Conservation (phyloP, 2,113 vertebrate species). For the Perca fluviatilis region DNA sequence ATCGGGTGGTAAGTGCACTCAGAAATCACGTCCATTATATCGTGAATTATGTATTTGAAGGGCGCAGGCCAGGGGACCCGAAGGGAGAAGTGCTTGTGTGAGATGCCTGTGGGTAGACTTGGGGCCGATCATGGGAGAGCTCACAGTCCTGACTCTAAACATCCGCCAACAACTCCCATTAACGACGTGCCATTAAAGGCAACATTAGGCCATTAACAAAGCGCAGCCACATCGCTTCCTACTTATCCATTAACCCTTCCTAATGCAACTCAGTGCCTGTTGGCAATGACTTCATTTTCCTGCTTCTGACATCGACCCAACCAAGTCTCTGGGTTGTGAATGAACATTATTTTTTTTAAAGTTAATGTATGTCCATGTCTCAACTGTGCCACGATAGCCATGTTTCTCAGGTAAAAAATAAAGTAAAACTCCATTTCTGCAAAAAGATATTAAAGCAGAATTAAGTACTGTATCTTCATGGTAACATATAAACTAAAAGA, state of each 20-base stretch:
- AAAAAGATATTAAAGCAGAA: slow-evolving; percentile 18
- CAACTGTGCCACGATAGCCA: slow-evolving; percentile 2
- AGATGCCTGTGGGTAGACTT: slow-evolving; percentile 59
- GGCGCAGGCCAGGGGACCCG: slow-evolving; percentile 41
- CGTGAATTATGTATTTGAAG: slow-evolving; percentile 86
- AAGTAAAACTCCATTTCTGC: not conserved
- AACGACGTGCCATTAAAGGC: slow-evolving; percentile 80
- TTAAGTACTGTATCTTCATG: not conserved
- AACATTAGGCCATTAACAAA: slow-evolving; percentile 82
- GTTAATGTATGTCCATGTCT: slow-evolving; percentile 32
- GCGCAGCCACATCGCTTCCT: slow-evolving; percentile 61
- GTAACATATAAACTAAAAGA: not conserved
- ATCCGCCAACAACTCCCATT: slow-evolving; percentile 66
- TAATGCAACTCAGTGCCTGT: slow-evolving; percentile 65
- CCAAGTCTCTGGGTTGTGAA: slow-evolving; percentile 31
- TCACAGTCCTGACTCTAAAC: slow-evolving; percentile 57
- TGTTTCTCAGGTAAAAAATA: slow-evolving; percentile 22
- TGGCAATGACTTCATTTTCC: slow-evolving; percentile 62
- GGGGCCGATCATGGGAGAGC: slow-evolving; percentile 56
- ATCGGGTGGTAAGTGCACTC: slow-evolving; percentile 83
- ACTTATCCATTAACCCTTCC: slow-evolving; percentile 73
- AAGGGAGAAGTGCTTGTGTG: slow-evolving; percentile 49
- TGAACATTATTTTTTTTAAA: not conserved
- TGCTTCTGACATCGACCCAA: slow-evolving; percentile 57
- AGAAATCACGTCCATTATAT: slow-evolving; percentile 83